Percentiles rank a stretch among this genome's conserved stretches.
These are phyloP conservation scores for Brachionus manjavacas DNA, from an alignment of 1,140 invertebrate species.

Conservation along the genomic window DNA sequence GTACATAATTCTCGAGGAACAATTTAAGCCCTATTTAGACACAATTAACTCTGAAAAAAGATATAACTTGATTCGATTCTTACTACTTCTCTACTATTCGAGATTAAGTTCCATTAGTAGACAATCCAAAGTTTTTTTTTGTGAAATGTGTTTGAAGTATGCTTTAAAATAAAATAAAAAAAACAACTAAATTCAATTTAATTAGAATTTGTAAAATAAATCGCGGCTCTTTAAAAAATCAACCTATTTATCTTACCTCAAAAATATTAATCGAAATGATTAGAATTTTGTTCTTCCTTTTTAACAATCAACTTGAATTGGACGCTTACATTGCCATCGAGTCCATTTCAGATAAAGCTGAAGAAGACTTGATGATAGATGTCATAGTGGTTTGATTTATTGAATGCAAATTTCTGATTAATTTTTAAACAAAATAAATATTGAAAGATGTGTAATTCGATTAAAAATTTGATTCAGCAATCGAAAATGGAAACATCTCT, in stretches of 20 bases:
- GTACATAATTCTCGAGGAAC: constrained; percentile 31
- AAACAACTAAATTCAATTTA: background rate
- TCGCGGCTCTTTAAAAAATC: constrained; percentile 1
- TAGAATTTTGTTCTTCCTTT: background rate
- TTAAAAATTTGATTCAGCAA: constrained; percentile 31
- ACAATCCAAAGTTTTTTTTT: constrained; percentile 9
- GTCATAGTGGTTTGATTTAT: constrained; percentile 33
- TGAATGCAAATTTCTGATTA: background rate
- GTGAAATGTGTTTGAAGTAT: constrained; percentile 40
- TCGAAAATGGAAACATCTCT: constrained; percentile 17
- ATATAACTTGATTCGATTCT: constrained; percentile 22
- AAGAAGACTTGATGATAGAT: constrained; percentile 33
- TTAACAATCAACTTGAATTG: constrained; percentile 23
- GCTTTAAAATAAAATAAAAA: background rate
- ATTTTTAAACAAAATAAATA: background rate
- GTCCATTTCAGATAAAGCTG: constrained; percentile 13
- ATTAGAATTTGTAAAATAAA: constrained; percentile 42
- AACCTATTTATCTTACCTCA: constrained; percentile 14
- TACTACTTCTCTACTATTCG: constrained; percentile 21
- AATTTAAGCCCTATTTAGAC: constrained; percentile 39
- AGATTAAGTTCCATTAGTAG: background rate
- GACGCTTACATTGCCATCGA: constrained; percentile 31
- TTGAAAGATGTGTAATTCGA: constrained; percentile 38
- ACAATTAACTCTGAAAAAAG: constrained; percentile 25
- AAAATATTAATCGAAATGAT: constrained; percentile 41